Evolutionary conservation across 2,888 invertebrate species (phyloP).

Genomic region (Pilophorus perplexus): DNA sequence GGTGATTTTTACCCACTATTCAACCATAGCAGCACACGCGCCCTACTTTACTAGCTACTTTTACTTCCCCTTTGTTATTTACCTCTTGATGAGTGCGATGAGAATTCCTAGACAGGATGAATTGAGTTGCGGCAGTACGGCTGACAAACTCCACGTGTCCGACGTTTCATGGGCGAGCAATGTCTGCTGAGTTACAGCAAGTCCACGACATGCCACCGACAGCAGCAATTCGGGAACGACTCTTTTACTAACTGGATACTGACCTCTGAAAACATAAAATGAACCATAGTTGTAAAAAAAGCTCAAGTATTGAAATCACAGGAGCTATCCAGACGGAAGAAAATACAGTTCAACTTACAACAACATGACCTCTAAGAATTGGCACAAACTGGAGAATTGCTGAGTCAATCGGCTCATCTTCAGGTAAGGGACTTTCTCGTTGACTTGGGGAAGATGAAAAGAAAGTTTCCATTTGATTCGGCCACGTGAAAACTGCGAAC

Average conservation of each 20-base stretch:
- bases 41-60: too few relatives aligned
- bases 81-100: slow-evolving; percentile 33
- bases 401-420: slow-evolving; percentile 8
- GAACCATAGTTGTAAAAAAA: background rate
- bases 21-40: too few relatives aligned
- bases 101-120: slow-evolving; percentile 21
- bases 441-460: slow-evolving; percentile 7
- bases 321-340: too few relatives aligned
- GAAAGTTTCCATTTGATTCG: background rate
- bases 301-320: too few relatives aligned
- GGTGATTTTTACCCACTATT: too few relatives aligned
- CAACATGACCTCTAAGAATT: slow-evolving; percentile 21
- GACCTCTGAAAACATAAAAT: slow-evolving; percentile 25
- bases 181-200: slow-evolving; percentile 17
- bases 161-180: slow-evolving; percentile 5
- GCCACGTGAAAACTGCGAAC: slow-evolving; percentile 8
- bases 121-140: slow-evolving; percentile 21
- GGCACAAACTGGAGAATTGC: slow-evolving; percentile 23
- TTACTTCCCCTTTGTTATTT: too few relatives aligned
- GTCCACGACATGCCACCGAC: slow-evolving; percentile 33
- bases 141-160: slow-evolving; percentile 17
- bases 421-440: slow-evolving; percentile 13
- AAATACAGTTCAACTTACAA: too few relatives aligned
- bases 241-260: slow-evolving; percentile 30
- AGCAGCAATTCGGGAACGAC: slow-evolving; percentile 35